These are phyloP conservation scores for Malurus alboscapulatus DNA, from an alignment of 2,113 vertebrate genomes.

Conservation along the genomic window DNA sequence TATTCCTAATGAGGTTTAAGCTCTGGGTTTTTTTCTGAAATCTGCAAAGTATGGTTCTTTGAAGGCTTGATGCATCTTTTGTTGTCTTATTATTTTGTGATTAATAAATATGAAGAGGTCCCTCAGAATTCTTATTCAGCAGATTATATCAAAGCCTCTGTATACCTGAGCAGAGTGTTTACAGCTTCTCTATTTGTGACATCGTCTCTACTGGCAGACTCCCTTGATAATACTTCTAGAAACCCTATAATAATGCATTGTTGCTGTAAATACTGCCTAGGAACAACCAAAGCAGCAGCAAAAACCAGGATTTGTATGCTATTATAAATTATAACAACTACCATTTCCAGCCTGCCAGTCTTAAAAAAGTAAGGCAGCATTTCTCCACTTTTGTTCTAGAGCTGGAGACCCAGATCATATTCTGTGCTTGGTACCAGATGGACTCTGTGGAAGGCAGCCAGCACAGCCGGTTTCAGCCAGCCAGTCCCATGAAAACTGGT, in stretches of 20 bases:
- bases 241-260: background rate
- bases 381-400: background rate
- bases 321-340: background rate
- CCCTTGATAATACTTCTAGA: background rate
- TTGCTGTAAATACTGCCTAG: background rate
- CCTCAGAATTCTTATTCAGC: background rate
- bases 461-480: background rate
- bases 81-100: background rate
- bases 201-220: background rate
- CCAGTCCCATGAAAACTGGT: background rate
- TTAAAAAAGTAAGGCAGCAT: background rate
- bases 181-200: background rate
- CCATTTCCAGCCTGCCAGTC: background rate
- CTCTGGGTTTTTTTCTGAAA: background rate
- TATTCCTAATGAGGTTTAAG: background rate
- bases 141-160: background rate
- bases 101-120: background rate
- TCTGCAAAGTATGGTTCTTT: background rate
- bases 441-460: background rate
- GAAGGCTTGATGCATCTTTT: background rate
- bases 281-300: background rate
- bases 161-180: background rate
- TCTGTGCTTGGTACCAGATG: background rate
- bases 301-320: background rate
- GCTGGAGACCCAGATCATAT: background rate